Conservation (phyloP, 2,113 vertebrate genomes). For the Sylvilagus bachmani region DNA sequence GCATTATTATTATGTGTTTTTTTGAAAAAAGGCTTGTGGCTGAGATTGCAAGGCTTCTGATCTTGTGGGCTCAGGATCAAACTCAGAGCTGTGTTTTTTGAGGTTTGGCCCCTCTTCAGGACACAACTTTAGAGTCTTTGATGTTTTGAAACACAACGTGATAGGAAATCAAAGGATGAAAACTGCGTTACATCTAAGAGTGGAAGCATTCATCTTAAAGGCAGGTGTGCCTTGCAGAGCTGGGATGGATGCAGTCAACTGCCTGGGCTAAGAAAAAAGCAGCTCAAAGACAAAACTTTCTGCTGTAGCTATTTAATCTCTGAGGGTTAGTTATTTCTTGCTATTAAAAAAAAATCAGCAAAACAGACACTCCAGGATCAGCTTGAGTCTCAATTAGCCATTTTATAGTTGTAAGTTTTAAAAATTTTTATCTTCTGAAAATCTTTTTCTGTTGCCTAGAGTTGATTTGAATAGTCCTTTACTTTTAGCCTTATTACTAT, state of each 20-base stretch:
- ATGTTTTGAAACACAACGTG: conserved; percentile 61
- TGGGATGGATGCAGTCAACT: neutral
- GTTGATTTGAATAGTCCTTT: conserved; percentile 29
- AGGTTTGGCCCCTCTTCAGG: conserved; percentile 65
- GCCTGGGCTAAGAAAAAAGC: conserved; percentile 20
- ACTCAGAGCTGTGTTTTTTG: conserved; percentile 59
- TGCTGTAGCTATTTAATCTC: conserved; percentile 11
- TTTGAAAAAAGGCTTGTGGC: neutral
- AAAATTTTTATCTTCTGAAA: neutral
- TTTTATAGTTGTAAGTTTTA: conserved; percentile 15
- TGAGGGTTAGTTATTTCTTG: conserved; percentile 52
- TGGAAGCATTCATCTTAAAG: conserved; percentile 51
- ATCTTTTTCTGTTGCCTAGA: neutral
- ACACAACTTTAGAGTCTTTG: conserved; percentile 33
- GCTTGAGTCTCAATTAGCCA: neutral
- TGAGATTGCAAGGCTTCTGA: conserved; percentile 45
- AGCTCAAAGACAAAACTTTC: conserved; percentile 45
- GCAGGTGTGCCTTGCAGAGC: conserved; percentile 42
- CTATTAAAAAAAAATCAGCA: neutral
- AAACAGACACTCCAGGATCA: neutral
- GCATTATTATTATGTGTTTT: conserved; percentile 23
- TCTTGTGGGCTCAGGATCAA: conserved; percentile 55
- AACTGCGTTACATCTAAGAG: neutral
- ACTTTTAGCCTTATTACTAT: conserved; percentile 10
- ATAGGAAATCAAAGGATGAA: conserved; percentile 60